Base-by-base conservation (phyloP, 2,113 vertebrate species). In the Dipodomys merriami region DNA sequence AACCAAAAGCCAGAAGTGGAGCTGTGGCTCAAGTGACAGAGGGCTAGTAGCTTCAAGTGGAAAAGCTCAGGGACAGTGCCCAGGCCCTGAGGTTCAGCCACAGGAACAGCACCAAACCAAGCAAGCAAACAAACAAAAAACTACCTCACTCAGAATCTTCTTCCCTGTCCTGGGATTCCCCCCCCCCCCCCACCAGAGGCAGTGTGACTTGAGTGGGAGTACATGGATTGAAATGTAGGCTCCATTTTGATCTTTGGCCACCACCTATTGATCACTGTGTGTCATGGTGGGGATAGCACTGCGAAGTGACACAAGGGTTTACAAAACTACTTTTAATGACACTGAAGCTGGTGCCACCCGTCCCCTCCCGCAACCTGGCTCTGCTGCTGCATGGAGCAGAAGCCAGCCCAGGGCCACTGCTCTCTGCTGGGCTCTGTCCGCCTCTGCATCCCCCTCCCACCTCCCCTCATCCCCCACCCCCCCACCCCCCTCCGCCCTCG, bases 321-420 rank as follows among this genome's bases (percentile, higher is more conserved):
- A 93, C 78, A 85, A 96, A 96, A 96, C 64, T 62, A 74, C 73
- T 82, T 96, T 92, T 92, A 95, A 84, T 95, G 78, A 39, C 27
- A 5, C 65, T 46, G 35, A 35, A 44, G n/a, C 39, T n/a, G 57
- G 25, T 29, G 12, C 23, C 25, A 9, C 44, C 29, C 25, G 60
- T 25, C 80, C 72, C 35, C 23, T 5, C 30, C 39, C 0, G 0
- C 13, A 65, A 9, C 60, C 23, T 1, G 2, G 9, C 77, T 87
- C 77, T 33, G 69, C n/a, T 13, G 22, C 79, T 67, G 46, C 8
- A 0, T 12, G 39, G 53, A 22, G 20, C 72, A 30, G 62, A 65
- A 76, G 69, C 4, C 46, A 79, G 44, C 30, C 35, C 1, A 1
- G 88, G 67, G 85, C 35, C 39, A 65, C 2, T 0, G 35, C 67